Percentiles rank a stretch among this genome's conserved stretches.
phyloP scores from a whole-genome alignment of 2,888 invertebrate genomes.

The Rhingia rostrata region DNA sequence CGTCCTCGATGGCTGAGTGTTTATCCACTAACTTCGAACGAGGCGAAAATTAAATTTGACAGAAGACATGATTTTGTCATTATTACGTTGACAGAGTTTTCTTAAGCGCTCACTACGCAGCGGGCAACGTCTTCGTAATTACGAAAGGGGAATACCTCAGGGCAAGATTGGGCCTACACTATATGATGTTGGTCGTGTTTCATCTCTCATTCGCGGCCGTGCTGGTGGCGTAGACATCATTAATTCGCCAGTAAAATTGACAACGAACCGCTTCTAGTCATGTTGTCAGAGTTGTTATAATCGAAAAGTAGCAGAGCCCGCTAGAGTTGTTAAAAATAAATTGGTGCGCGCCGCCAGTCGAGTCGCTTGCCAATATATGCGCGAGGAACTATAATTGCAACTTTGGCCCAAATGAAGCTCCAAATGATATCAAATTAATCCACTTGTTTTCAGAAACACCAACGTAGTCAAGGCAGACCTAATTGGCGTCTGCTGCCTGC shows the following conservation, averaged over 20 bases:
- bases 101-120: constrained; percentile 33
- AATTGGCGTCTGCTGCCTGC: constrained; percentile 56
- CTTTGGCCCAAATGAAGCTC: constrained; percentile 69
- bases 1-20: constrained; percentile 19
- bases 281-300: constrained; percentile 68
- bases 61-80: constrained; percentile 70
- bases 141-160: constrained; percentile 40
- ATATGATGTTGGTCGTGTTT: constrained; percentile 16
- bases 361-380: constrained; percentile 26
- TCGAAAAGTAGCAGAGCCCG: constrained; percentile 49
- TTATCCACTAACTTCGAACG: constrained; percentile 32
- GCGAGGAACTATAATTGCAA: constrained; percentile 56
- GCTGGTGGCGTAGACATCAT: constrained; percentile 35
- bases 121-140: constrained; percentile 18
- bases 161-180: background rate
- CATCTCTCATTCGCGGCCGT: constrained; percentile 10
- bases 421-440: constrained; percentile 74
- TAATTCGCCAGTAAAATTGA: constrained; percentile 55
- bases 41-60: constrained; percentile 69
- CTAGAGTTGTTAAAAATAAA: constrained; percentile 60
- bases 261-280: constrained; percentile 66
- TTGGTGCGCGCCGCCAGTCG: constrained; percentile 10
- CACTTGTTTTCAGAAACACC: constrained; percentile 54
- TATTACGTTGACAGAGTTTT: constrained; percentile 67
- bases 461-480: constrained; percentile 51